phyloP scores from a whole-genome alignment of 2,797 vertebrate species.

The Oryzias sinensis region DNA sequence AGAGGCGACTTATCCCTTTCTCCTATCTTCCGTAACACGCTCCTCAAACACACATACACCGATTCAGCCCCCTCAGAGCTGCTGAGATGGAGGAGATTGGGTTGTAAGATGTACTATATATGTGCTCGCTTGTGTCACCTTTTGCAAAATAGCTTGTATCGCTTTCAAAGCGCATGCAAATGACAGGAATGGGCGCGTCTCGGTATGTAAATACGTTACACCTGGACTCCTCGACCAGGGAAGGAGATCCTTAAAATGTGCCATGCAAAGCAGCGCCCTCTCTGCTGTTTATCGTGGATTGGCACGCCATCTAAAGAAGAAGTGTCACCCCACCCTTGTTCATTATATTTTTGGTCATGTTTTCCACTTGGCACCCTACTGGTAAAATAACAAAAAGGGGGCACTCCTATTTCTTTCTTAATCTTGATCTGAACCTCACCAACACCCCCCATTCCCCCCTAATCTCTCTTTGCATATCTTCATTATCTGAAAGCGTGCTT shows the following conservation, averaged over 20 bases:
- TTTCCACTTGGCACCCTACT: conserved; percentile 60
- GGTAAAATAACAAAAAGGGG: conserved; percentile 53
- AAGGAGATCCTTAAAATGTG: background rate
- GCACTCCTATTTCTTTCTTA: conserved; percentile 76
- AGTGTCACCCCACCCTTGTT: conserved; percentile 10
- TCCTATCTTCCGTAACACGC: conserved; percentile 68
- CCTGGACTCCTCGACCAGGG: background rate
- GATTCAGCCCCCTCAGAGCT: conserved; percentile 42
- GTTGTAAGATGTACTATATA: conserved; percentile 29
- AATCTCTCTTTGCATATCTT: conserved; percentile 72
- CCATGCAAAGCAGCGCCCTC: conserved; percentile 2
- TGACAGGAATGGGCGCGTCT: conserved; percentile 6
- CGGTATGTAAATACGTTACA: conserved; percentile 26
- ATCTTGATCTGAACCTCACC: conserved; percentile 65
- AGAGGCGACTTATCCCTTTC: conserved; percentile 68
- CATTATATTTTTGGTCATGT: conserved; percentile 65
- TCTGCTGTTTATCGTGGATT: conserved; percentile 28
- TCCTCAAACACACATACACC: conserved; percentile 34
- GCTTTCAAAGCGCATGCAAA: conserved; percentile 47
- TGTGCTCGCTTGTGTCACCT: conserved; percentile 14
- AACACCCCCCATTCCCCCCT: conserved; percentile 53
- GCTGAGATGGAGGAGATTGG: conserved; percentile 47
- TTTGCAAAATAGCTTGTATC: conserved; percentile 23
- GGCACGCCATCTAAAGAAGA: conserved; percentile 41
- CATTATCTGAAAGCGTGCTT: conserved; percentile 78